These are phyloP conservation scores for Sinosuthora webbiana DNA, from an alignment of 2,113 vertebrate species.

Conservation along the genomic window DNA sequence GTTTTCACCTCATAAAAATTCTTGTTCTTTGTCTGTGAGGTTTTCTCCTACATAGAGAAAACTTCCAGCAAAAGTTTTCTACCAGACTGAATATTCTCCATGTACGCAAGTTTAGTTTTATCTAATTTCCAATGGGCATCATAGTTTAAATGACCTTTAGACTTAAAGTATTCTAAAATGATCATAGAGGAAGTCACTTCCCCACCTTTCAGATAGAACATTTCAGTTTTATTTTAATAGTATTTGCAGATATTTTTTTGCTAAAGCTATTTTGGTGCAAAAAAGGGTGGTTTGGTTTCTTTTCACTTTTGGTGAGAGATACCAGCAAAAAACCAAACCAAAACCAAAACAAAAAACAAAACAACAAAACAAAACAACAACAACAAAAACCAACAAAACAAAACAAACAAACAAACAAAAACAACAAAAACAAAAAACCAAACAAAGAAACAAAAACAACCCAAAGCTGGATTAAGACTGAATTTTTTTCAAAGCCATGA, in stretches of 20 bases:
- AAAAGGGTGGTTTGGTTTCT: not conserved
- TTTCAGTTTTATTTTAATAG: not conserved
- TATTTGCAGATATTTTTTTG: not conserved
- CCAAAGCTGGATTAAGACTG: not conserved
- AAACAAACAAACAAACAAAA: no score
- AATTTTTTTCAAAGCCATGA: not conserved
- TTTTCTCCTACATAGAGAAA: not conserved
- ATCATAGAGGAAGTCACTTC: not conserved
- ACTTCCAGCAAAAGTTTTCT: not conserved
- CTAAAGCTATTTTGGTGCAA: fast-evolving
- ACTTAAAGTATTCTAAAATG: not conserved
- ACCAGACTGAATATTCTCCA: not conserved
- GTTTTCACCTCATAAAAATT: not conserved
- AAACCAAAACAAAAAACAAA: no score
- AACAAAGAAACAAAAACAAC: no score
- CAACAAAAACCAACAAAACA: no score
- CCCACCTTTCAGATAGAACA: not conserved
- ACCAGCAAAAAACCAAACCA: not conserved
- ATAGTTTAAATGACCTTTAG: not conserved
- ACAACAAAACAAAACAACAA: no score
- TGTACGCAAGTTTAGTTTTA: not conserved
- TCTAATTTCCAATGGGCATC: not conserved
- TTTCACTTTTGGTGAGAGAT: not conserved
- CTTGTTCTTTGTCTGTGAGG: not conserved
- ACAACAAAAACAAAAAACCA: no score